Conservation (phyloP, 2,888 invertebrate species). For the Rhopalosiphum nymphaeae region DNA sequence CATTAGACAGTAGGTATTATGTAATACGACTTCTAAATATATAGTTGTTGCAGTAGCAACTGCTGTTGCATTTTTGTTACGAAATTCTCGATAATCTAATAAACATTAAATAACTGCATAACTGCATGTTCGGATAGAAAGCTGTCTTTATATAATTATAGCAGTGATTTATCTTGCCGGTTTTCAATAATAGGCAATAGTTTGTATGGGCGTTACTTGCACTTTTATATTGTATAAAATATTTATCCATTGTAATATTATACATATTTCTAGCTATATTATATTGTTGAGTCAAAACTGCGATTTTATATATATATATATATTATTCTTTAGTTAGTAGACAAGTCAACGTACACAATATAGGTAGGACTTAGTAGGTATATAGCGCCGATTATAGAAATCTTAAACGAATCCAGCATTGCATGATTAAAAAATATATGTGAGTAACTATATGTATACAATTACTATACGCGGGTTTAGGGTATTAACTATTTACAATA, state of each 20-base stretch:
- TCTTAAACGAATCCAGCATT: neutral
- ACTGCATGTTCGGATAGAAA: neutral
- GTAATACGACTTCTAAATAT: neutral
- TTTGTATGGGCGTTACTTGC: neutral
- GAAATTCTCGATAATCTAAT: neutral
- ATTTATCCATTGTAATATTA: neutral
- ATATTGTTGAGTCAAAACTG: neutral
- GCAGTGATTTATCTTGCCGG: neutral
- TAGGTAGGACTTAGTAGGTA: neutral
- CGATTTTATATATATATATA: neutral
- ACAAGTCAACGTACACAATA: neutral
- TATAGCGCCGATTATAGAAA: neutral
- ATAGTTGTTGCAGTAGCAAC: neutral
- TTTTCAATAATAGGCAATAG: neutral
- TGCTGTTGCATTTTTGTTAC: neutral
- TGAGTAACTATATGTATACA: neutral
- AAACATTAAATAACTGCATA: conserved; percentile 6
- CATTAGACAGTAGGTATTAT: neutral
- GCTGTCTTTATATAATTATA: conserved; percentile 2
- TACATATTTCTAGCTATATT: neutral
- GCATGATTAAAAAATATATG: neutral
- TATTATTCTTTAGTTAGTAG: neutral
- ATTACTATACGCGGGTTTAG: neutral
- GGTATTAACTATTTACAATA: neutral
- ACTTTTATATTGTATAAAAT: neutral